phyloP scores from a whole-genome alignment of 2,797 vertebrate genomes.

The Meda fulgida region DNA sequence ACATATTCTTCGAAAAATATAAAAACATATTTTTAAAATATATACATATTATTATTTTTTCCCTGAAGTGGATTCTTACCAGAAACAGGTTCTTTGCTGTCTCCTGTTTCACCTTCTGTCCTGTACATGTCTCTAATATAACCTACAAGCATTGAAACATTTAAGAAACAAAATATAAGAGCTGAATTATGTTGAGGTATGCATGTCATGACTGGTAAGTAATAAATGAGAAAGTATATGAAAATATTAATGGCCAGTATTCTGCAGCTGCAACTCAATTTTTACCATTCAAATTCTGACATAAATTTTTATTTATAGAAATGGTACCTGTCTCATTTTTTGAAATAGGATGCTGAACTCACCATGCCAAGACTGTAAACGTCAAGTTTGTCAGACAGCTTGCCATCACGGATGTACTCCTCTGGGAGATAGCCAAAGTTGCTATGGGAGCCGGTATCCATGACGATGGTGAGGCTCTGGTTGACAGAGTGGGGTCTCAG shows the following conservation, averaged over 20 bases:
- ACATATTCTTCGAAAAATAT: too few relatives aligned
- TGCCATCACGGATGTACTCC: conserved; percentile 76
- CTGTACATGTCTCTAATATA: conserved; percentile 79
- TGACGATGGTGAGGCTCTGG: conserved; percentile 68
- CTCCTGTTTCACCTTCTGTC: conserved; percentile 71
- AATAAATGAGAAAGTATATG: background rate
- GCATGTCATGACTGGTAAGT: background rate
- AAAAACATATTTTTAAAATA: too few relatives aligned
- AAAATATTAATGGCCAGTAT: background rate
- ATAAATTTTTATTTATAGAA: background rate
- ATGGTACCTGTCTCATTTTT: background rate
- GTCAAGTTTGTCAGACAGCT: conserved; percentile 74
- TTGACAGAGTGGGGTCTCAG: conserved; percentile 70
- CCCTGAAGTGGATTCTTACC: conserved; percentile 66
- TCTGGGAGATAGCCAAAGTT: conserved; percentile 76
- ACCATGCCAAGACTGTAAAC: conserved; percentile 79
- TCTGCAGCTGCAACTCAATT: background rate
- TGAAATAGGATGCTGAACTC: conserved; percentile 34
- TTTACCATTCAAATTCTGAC: background rate
- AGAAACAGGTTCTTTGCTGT: conserved; percentile 67
- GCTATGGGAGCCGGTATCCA: conserved; percentile 58
- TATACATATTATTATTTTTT: too few relatives aligned
- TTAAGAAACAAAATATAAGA: background rate
- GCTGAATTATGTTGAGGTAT: background rate
- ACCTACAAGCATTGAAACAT: conserved; percentile 63